Percentiles rank a stretch among this genome's conserved stretches.
Evolutionary conservation across 2,113 vertebrate genomes (phyloP).

Genomic region (Aviceda subcristata): DNA sequence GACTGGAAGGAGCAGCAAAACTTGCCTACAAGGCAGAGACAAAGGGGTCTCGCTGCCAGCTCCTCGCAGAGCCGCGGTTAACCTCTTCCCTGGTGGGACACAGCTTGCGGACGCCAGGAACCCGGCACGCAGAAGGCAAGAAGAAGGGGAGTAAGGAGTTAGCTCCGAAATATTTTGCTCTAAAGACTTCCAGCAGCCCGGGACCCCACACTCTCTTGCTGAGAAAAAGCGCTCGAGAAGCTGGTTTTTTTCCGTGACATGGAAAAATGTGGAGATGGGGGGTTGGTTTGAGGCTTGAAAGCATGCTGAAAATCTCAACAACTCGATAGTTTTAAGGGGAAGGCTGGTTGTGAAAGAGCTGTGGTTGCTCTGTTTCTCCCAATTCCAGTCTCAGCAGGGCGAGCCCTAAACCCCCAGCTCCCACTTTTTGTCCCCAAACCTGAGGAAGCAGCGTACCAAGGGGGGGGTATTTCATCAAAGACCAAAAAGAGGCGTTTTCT

Average conservation of each 20-base stretch:
- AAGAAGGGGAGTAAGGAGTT: not conserved
- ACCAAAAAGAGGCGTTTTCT: not conserved
- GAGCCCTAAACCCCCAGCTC: not conserved
- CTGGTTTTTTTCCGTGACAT: not conserved
- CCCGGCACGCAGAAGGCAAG: fast-evolving
- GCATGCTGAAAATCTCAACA: not conserved
- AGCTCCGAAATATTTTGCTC: not conserved
- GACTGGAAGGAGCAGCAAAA: not conserved
- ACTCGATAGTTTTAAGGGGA: not conserved
- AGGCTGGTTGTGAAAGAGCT: not conserved
- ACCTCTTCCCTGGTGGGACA: not conserved
- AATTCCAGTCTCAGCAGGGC: not conserved
- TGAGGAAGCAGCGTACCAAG: fast-evolving
- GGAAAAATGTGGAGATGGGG: not conserved
- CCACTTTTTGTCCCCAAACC: not conserved
- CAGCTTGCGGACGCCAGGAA: not conserved
- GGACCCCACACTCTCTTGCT: not conserved
- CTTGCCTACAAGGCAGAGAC: not conserved
- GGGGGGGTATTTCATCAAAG: not conserved
- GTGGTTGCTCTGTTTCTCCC: not conserved
- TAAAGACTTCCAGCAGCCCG: not conserved
- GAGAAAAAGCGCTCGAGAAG: not conserved
- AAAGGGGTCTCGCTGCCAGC: slow-evolving; percentile 31
- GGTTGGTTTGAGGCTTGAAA: not conserved
- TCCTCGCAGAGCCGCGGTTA: not conserved